Percentiles rank a stretch among this genome's conserved stretches.
phyloP scores from a whole-genome alignment of 37 sponge, comb jelly and placozoan species.

The Beroe ovata region DNA sequence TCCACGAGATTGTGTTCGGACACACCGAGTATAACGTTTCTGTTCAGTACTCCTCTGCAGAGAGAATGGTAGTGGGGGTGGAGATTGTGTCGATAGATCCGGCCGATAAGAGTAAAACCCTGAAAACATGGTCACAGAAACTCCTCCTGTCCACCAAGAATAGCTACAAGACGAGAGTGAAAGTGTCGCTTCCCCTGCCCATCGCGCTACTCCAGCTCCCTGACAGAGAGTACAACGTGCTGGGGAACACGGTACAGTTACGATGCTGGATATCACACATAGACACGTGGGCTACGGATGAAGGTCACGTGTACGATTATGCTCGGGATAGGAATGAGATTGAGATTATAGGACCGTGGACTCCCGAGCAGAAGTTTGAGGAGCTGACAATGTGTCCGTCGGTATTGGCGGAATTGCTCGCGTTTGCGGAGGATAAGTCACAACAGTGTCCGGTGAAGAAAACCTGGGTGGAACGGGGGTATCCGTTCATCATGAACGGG shows the following conservation, averaged over 20 bases:
- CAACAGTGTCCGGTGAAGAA: conserved; percentile 41
- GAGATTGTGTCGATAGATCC: conserved; percentile 30
- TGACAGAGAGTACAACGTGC: conserved; percentile 39
- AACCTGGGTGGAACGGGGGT: conserved; percentile 35
- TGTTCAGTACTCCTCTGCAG: conserved; percentile 47
- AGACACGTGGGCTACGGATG: conserved; percentile 21
- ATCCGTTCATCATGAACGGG: conserved; percentile 53
- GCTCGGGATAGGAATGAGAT: conserved; percentile 12
- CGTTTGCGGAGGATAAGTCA: neutral
- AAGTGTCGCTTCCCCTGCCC: neutral
- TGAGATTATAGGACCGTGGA: conserved; percentile 54
- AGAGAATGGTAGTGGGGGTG: conserved; percentile 57
- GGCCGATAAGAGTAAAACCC: neutral
- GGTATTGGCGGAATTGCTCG: neutral
- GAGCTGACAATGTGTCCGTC: conserved; percentile 44
- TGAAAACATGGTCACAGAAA: conserved; percentile 36
- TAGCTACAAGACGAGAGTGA: conserved; percentile 28
- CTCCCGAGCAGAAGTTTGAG: conserved; percentile 6
- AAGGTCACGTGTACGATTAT: neutral
- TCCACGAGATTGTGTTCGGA: conserved; percentile 18
- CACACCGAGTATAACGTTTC: conserved; percentile 13
- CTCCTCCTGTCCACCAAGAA: conserved; percentile 21
- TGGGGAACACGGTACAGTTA: neutral
- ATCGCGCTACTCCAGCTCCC: conserved; percentile 14
- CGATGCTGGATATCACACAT: conserved; percentile 46